Evolutionary conservation across 30 jellyfish, hydroid and myxozoan species (phyloP).

Genomic region (Cassiopea xamachana): DNA sequence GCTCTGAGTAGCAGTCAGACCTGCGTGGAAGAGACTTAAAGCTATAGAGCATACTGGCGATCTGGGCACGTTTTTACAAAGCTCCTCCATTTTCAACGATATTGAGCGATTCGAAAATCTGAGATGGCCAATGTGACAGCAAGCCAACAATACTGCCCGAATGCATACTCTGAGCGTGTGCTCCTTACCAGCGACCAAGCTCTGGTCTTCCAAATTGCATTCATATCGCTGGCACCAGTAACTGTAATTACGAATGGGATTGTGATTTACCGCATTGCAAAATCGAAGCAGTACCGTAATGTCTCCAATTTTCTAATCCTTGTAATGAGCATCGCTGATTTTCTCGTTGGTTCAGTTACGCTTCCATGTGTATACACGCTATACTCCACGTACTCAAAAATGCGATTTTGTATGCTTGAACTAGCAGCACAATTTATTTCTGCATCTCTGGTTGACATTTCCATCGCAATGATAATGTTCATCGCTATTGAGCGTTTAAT

Average conservation of each 20-base stretch:
- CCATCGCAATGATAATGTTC: constrained; percentile 51
- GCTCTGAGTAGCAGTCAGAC: no score
- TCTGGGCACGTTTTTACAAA: no score
- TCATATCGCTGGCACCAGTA: constrained; percentile 26
- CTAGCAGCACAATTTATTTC: constrained; percentile 53
- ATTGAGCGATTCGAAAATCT: background rate
- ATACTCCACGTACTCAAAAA: constrained; percentile 25
- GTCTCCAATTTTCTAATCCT: constrained; percentile 48
- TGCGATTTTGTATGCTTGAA: constrained; percentile 34
- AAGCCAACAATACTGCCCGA: constrained; percentile 18
- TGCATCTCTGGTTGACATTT: constrained; percentile 31
- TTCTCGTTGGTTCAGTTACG: constrained; percentile 29
- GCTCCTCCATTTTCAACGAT: no score
- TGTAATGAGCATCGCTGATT: constrained; percentile 31
- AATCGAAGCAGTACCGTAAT: constrained; percentile 17
- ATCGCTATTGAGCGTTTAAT: constrained; percentile 51
- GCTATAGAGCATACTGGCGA: background rate
- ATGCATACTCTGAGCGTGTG: constrained; percentile 40
- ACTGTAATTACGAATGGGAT: constrained; percentile 33
- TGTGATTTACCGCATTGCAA: constrained; percentile 35
- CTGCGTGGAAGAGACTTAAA: no score
- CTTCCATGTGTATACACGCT: constrained; percentile 22
- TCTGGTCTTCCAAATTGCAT: background rate
- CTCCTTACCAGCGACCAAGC: background rate
- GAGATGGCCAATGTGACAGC: background rate